Conservation (phyloP, 2,113 vertebrate genomes). For the Prochilodus magdalenae region DNA sequence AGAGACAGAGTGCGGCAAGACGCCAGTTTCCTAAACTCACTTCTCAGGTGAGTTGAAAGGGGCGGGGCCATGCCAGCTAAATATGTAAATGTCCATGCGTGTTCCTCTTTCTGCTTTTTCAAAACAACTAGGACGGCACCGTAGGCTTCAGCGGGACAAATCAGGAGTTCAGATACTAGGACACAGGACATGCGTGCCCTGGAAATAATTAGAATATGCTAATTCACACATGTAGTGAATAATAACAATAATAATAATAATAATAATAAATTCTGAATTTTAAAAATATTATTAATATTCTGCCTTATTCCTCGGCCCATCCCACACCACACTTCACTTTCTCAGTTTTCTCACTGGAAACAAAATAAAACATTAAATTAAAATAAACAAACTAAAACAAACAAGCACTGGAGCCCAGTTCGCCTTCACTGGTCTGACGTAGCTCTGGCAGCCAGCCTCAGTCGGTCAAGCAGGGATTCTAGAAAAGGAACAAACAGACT, state of each 20-base stretch:
- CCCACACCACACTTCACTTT: conserved; percentile 22
- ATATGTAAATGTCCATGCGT: conserved; percentile 1
- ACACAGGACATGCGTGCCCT: conserved; percentile 60
- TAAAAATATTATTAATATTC: conserved; percentile 71
- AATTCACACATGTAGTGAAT: conserved; percentile 69
- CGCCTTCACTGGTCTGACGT: conserved; percentile 57
- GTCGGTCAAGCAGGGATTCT: conserved; percentile 86
- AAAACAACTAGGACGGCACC: conserved; percentile 6
- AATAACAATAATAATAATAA: conserved; percentile 59
- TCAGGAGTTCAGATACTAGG: conserved; percentile 46
- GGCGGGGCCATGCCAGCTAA: neutral
- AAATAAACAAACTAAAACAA: neutral
- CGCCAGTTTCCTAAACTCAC: neutral
- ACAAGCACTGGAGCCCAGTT: conserved; percentile 7
- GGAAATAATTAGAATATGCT: conserved; percentile 64
- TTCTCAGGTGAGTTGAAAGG: neutral
- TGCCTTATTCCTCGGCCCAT: conserved; percentile 46
- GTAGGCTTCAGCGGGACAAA: conserved; percentile 53
- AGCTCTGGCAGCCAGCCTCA: neutral
- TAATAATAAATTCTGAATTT: neutral
- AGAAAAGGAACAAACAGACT: conserved; percentile 86
- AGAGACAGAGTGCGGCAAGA: neutral
- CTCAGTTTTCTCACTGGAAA: neutral
- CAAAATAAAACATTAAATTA: neutral
- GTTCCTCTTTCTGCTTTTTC: conserved; percentile 5